Conservation (phyloP, 2,113 vertebrate species). For the Sinocyclocheilus rhinocerous region DNA sequence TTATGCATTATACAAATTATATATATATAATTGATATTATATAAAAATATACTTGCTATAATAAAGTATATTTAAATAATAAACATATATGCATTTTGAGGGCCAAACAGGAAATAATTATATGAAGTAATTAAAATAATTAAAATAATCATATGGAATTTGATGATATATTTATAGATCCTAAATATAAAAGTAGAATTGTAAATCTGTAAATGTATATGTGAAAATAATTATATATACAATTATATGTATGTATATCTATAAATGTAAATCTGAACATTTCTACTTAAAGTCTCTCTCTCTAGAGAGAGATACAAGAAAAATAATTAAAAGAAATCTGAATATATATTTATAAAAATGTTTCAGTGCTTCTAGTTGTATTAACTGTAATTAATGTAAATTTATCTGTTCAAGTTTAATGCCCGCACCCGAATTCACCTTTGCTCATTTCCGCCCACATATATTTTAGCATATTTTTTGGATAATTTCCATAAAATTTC, state of each 20-base stretch:
- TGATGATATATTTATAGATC: background rate
- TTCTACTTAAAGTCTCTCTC: background rate
- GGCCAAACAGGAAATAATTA: background rate
- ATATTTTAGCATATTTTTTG: background rate
- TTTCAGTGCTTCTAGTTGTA: too few species aligned
- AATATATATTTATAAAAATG: background rate
- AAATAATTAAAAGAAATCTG: background rate
- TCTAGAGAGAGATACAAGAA: too few species aligned
- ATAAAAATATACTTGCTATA: too few species aligned
- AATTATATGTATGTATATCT: background rate
- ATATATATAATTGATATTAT: too few species aligned
- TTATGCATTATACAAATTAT: too few species aligned
- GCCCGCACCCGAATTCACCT: background rate
- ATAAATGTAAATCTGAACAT: background rate
- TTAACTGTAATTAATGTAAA: background rate
- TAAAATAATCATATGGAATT: background rate
- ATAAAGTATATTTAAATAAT: constrained; percentile 21
- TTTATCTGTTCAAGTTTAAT: background rate
- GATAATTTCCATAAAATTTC: background rate
- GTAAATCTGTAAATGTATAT: background rate
- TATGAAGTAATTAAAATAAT: background rate
- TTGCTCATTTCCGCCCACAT: background rate
- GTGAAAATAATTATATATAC: background rate
- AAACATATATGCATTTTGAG: background rate
- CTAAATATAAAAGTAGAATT: background rate